Evolutionary conservation across 2,113 vertebrate species (phyloP).

Genomic region (Dicaeum eximium): DNA sequence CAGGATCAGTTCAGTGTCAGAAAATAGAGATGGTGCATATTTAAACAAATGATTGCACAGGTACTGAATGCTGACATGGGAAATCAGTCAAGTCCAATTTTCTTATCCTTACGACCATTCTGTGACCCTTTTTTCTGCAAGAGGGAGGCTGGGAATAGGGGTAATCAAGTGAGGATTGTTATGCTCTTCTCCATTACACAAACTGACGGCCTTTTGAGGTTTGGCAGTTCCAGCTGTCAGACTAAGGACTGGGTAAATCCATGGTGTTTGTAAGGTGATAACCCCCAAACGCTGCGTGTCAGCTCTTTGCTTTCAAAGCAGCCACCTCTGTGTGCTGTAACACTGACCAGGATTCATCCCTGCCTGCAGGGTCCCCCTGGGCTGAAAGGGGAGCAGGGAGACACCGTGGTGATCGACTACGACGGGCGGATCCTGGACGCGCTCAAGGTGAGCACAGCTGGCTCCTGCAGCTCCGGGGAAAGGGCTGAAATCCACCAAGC

Average conservation of each 20-base stretch:
- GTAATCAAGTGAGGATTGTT: neutral
- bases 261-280: neutral
- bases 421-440: slow-evolving; percentile 89
- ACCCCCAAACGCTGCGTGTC: neutral
- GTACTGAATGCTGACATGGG: neutral
- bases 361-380: slow-evolving; percentile 66
- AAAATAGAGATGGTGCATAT: neutral
- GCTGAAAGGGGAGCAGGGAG: slow-evolving; percentile 79
- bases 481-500: neutral
- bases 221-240: neutral
- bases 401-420: slow-evolving; percentile 88
- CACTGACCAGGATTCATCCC: neutral
- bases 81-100: neutral
- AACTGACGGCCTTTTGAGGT: neutral
- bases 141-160: neutral
- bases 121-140: neutral
- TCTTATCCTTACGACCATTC: neutral
- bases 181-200: neutral
- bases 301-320: neutral
- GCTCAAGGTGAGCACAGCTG: slow-evolving; percentile 76
- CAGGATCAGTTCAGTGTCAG: neutral
- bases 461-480: fast-evolving
- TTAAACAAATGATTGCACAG: neutral
- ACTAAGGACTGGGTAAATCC: neutral
- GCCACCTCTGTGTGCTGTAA: neutral